phyloP scores from a whole-genome alignment of 2,888 invertebrate genomes.

The Plagodis pulveraria region DNA sequence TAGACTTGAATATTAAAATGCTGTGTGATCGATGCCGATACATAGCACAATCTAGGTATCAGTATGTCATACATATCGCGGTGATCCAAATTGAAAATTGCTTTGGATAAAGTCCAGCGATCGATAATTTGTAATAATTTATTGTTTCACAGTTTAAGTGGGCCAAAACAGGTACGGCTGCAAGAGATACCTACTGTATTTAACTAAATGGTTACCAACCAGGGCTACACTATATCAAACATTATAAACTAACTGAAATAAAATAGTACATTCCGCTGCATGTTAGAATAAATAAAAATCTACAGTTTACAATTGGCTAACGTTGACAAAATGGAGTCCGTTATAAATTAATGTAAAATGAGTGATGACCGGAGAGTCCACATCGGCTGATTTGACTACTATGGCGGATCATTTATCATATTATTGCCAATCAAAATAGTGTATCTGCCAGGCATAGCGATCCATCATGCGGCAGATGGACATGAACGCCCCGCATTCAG shows the following conservation, averaged over 20 bases:
- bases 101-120: conserved; percentile 78
- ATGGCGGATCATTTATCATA: conserved; percentile 79
- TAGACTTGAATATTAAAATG: conserved; percentile 47
- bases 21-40: conserved; percentile 49
- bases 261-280: conserved; percentile 38
- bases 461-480: conserved; percentile 73
- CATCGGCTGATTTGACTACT: conserved; percentile 76
- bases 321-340: conserved; percentile 58
- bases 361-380: conserved; percentile 71
- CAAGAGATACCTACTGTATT: conserved; percentile 50
- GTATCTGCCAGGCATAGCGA: conserved; percentile 80
- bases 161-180: conserved; percentile 59
- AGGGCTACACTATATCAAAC: conserved; percentile 38
- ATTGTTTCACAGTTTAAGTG: conserved; percentile 68
- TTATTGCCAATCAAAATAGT: conserved; percentile 85
- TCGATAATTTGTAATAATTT: conserved; percentile 76
- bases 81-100: conserved; percentile 72
- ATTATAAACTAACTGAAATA: conserved; percentile 37
- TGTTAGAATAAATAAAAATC: conserved; percentile 37
- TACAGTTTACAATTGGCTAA: conserved; percentile 55
- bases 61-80: conserved; percentile 62
- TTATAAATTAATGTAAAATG: conserved; percentile 67
- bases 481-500: conserved; percentile 43
- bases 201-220: conserved; percentile 32
- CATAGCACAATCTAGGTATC: conserved; percentile 55